Percentiles rank a stretch among this genome's conserved stretches.
These are phyloP conservation scores for Sarcophaga variegata DNA, from an alignment of 2,888 invertebrate genomes.

Conservation along the genomic window DNA sequence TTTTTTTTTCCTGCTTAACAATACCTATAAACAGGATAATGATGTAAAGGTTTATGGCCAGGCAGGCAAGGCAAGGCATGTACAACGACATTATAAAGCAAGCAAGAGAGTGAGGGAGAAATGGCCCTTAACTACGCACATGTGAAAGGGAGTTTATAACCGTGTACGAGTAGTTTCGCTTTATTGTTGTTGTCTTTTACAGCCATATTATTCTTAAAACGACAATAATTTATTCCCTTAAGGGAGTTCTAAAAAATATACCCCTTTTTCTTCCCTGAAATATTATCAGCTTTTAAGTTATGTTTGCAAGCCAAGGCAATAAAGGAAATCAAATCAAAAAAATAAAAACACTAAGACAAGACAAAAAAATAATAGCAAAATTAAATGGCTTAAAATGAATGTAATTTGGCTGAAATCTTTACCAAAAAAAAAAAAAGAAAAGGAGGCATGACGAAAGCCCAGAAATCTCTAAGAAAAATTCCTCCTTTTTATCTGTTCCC, in stretches of 20 bases:
- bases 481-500: not conserved
- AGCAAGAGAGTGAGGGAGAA: not conserved
- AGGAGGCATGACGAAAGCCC: slow-evolving; percentile 30
- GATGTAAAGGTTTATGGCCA: slow-evolving; percentile 62
- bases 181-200: not conserved
- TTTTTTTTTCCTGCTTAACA: not conserved
- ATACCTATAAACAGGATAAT: slow-evolving; percentile 17
- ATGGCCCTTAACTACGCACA: not conserved
- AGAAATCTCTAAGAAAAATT: not conserved
- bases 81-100: not conserved
- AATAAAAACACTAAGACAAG: slow-evolving; percentile 7
- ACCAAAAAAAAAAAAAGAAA: slow-evolving; percentile 38
- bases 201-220: not conserved
- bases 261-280: not conserved
- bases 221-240: slow-evolving; percentile 15
- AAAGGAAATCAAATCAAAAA: slow-evolving; percentile 68
- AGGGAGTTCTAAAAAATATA: not conserved
- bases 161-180: not conserved
- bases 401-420: slow-evolving; percentile 70
- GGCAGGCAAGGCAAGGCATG: slow-evolving; percentile 2
- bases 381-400: slow-evolving; percentile 71
- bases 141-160: not conserved
- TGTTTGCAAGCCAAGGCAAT: slow-evolving; percentile 15
- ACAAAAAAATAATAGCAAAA: slow-evolving; percentile 44
- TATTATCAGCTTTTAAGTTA: not conserved